Conservation (phyloP, 2,113 vertebrate genomes). For the Camelus dromedarius region DNA sequence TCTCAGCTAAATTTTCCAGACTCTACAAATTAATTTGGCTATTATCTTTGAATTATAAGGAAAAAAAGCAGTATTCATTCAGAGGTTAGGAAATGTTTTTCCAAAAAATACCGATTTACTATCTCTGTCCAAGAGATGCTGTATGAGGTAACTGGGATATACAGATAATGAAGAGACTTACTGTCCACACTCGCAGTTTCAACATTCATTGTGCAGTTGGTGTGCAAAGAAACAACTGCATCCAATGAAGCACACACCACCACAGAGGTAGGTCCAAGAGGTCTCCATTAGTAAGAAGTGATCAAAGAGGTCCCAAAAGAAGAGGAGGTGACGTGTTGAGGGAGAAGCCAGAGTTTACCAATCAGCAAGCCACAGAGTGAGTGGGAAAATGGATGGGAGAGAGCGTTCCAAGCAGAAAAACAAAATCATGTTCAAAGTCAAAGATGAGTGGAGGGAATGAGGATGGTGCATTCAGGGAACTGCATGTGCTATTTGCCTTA, state of each 20-base stretch:
- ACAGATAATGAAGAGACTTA: not conserved
- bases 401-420: not conserved
- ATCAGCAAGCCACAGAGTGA: not conserved
- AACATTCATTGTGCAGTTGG: not conserved
- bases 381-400: not conserved
- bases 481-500: not conserved
- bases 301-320: not conserved
- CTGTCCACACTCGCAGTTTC: not conserved
- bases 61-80: not conserved
- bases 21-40: constrained; percentile 7
- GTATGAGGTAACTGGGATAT: not conserved
- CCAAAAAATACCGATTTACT: not conserved
- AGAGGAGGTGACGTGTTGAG: not conserved
- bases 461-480: not conserved
- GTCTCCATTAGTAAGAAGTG: not conserved
- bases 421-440: not conserved
- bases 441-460: not conserved
- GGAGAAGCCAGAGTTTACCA: not conserved
- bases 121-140: not conserved
- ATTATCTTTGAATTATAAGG: not conserved
- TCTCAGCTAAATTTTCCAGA: not conserved
- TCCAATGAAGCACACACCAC: rapidly evolving
- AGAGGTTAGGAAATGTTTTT: not conserved
- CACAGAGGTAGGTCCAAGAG: not conserved
- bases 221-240: not conserved